Base-by-base conservation (phyloP, 2,888 invertebrate species). In the Andricus quercusramuli region DNA sequence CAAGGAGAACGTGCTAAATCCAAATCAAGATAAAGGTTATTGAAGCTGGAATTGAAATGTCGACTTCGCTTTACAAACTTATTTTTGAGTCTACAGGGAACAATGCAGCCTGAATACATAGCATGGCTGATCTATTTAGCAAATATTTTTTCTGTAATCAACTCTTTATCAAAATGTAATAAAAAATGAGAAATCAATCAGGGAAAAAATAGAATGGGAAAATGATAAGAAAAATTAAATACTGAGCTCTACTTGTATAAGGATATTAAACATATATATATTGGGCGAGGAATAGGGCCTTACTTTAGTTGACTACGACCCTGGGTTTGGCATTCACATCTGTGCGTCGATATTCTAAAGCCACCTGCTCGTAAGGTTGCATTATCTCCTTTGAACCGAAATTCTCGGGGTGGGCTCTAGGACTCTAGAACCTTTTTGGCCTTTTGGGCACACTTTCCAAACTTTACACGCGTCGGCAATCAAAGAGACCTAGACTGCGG, bases 401-500 rank as follows among this genome's bases (percentile, higher is more conserved):
- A 67, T 67, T 41, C 41, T 67, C 37, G 3, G 41, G 37, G 37
- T 64, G 22, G 22, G 41, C 20, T 67, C 67, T n/a, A 25, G 25
- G 25, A 25, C 1, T 25, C 25, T 25, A 37, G n/a, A 41, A 67
- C 13, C 37, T 66, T 67, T n/a, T 67, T 67, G 3, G 41, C 37
- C 37, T 67, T n/a, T 67, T 44, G 3, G 41, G 6, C 41, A 37
- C 11, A 67, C 67, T 67, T 37, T 67, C 67, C 67, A 67, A 37
- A 67, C 11, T n/a, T 41, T 67, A n/a, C 37, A 67, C 41, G 41
- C 67, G 41, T 67, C 22, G 37, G 6, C n/a, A 13, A 67, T 41
- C 41, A 67, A 67, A 41, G 67, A 67, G n/a, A 67, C 67, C 67
- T 67, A 67, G 67, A 41, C 41, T 67, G 41, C 67, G 41, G n/a